Conservation (phyloP, 2,888 invertebrate genomes). For the Leptinotarsa haldemani region DNA sequence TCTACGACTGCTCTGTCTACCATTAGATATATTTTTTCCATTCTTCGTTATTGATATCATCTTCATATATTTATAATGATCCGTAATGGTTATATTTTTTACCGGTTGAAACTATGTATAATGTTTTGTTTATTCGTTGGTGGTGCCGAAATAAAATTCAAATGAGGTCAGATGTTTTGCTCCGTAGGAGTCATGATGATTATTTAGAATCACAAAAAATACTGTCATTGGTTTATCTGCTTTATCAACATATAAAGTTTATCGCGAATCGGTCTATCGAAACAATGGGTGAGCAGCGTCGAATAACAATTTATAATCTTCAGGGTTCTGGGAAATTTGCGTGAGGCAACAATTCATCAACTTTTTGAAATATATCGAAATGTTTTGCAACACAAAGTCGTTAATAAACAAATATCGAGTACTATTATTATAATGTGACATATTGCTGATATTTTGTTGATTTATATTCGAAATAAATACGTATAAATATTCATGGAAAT, state of each 20-base stretch:
- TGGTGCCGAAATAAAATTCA: not conserved
- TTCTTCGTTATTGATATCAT: not conserved
- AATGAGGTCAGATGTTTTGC: slow-evolving; percentile 14
- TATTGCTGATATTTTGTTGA: not conserved
- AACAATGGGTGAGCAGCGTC: slow-evolving; percentile 39
- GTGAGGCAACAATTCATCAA: slow-evolving; percentile 22
- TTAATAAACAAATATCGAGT: not conserved
- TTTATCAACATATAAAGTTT: slow-evolving; percentile 8
- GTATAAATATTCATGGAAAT: not conserved
- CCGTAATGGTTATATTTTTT: no score
- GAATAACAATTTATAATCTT: slow-evolving; percentile 31
- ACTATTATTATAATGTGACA: not conserved
- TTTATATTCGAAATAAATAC: slow-evolving; percentile 1
- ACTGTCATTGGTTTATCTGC: not conserved
- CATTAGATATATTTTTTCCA: not conserved
- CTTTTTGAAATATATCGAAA: not conserved
- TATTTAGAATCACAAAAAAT: not conserved
- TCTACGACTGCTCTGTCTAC: not conserved
- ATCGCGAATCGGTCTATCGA: slow-evolving; percentile 26
- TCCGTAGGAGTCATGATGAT: not conserved
- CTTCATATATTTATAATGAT: no score
- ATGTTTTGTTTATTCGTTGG: no score
- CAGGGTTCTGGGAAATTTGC: slow-evolving; percentile 31
- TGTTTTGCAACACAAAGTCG: slow-evolving; percentile 4
- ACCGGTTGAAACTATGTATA: no score